Base-by-base conservation (phyloP, 1,140 invertebrate genomes). In the Papilio xuthus region DNA sequence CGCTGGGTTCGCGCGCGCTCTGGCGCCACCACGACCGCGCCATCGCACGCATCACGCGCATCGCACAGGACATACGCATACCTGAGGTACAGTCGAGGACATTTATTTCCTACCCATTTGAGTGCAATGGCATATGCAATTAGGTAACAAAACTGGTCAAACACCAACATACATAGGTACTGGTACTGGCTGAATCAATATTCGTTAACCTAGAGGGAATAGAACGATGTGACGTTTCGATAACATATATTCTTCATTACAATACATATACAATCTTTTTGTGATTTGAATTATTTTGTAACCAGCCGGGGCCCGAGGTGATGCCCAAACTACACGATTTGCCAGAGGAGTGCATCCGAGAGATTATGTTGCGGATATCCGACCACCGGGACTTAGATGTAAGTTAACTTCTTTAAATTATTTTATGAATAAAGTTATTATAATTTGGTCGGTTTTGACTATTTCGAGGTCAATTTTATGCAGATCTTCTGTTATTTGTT, bases 341-440 rank as follows among this genome's bases (percentile, higher is more conserved):
- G 70, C 99, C 99, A 26, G 96, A 98, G 86, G 99, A 99, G 91
- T 98, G 98, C 87, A 96, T 99, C 53, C 96, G 98, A 56, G 97
- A 98, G 90, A 97, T 99, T 74, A 95, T 99, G 70, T 93, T 98
- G 15, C 96, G 98, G 88, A 96, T 99, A 84, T 96, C 97, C 77
- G 98, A 99, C 94, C 98, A 99, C 92, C 96, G 96, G 87, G 98
- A 99, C 92, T 95, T 99, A 84, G 96, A 97, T 82, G 96, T 95
- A 77, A 89, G 90, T 86, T 70, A 80, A 4, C 44, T 23, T 71
- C 72, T 72, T 74, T 28, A 18, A 60, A 2, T 70, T n/a, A n/a
- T 71, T 72, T 37, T 56, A 72, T 15, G 13, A 47, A 13, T 3
- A 47, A 47, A 12, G 15, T 47, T 2, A 47, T 47, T 47, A 15